A percentile compares a stretch with the other conserved stretches of the same genome.
Conservation (phyloP, 2,888 invertebrate species). For the Thecophora atra region DNA sequence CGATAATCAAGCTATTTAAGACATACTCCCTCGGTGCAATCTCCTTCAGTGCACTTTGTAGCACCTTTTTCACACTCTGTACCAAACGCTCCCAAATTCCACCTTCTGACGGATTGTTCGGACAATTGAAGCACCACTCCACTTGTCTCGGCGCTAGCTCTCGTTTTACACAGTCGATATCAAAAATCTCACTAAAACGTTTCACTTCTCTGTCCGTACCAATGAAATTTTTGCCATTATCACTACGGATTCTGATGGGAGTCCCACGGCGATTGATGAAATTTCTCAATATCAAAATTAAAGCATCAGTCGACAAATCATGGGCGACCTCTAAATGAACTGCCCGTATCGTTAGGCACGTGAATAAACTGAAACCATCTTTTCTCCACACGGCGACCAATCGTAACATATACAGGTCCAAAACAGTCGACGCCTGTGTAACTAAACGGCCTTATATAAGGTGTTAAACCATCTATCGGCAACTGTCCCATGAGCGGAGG, state of each 20-base stretch:
- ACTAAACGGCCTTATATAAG: constrained; percentile 42
- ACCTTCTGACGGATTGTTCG: constrained; percentile 2
- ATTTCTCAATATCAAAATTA: constrained; percentile 39
- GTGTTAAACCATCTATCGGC: constrained; percentile 42
- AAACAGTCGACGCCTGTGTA: constrained; percentile 46
- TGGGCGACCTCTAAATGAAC: constrained; percentile 33
- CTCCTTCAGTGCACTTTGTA: too few relatives aligned
- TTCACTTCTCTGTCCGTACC: constrained; percentile 34
- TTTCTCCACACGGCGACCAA: constrained; percentile 43
- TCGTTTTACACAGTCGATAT: constrained; percentile 24
- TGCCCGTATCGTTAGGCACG: too few relatives aligned
- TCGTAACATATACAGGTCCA: constrained; percentile 43
- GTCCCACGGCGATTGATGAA: constrained; percentile 43
- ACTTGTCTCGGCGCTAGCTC: constrained; percentile 33
- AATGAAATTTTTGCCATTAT: constrained; percentile 41
- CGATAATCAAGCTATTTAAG: too few relatives aligned
- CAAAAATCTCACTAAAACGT: constrained; percentile 37
- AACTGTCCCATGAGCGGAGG: constrained; percentile 43
- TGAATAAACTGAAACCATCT: constrained; percentile 44
- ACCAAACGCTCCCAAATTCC: constrained; percentile 40
- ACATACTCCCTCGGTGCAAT: too few relatives aligned
- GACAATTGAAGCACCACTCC: constrained; percentile 26
- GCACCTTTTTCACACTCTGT: too few relatives aligned
- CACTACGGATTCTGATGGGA: constrained; percentile 39
- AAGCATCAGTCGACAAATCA: constrained; percentile 34